phyloP scores from a whole-genome alignment of 2,797 vertebrate genomes.

The Manis javanica region DNA sequence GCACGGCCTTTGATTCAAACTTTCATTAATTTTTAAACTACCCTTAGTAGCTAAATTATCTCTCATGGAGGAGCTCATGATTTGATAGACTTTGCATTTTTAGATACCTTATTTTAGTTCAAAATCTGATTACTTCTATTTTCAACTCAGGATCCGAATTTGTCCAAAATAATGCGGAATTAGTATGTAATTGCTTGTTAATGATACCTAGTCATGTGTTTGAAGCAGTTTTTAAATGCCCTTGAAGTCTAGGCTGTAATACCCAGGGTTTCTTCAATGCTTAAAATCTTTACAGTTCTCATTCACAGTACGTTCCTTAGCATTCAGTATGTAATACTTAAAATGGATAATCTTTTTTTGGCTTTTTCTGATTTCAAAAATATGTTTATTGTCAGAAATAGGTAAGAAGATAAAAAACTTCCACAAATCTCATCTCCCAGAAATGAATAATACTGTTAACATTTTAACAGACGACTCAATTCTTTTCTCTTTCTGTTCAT shows the following conservation, averaged over 20 bases:
- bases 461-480: not conserved
- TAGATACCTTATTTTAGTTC: conserved; percentile 27
- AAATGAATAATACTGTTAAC: not conserved
- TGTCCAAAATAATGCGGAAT: not conserved
- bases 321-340: not conserved
- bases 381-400: not conserved
- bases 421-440: not conserved
- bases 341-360: not conserved
- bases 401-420: not conserved
- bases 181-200: not conserved
- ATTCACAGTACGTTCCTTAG: not conserved
- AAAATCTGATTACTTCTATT: not conserved
- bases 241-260: not conserved
- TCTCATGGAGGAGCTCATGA: conserved; percentile 1
- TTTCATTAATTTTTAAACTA: not conserved
- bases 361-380: conserved; percentile 16
- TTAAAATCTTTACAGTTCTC: not conserved
- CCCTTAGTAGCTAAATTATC: not conserved
- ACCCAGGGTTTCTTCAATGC: not conserved
- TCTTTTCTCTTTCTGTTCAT: not conserved
- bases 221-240: conserved; percentile 32
- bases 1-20: not conserved
- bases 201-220: not conserved
- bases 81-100: conserved; percentile 9
- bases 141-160: not conserved